Base-by-base conservation (phyloP, 2,113 vertebrate genomes). In the Callaeas wilsoni region DNA sequence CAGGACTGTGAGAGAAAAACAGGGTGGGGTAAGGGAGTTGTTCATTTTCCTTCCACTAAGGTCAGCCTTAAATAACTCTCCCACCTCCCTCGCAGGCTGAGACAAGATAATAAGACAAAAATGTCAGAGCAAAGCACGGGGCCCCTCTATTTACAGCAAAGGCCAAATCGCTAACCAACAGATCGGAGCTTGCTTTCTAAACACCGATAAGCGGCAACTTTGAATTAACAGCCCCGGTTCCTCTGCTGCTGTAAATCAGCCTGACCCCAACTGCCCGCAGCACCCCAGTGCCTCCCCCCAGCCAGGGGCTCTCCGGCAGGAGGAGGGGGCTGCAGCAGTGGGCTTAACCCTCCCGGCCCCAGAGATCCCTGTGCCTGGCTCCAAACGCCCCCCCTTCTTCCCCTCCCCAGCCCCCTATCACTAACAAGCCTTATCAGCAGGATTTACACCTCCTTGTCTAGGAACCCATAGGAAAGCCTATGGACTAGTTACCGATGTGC, bases 361-460 rank as follows among this genome's bases (percentile, higher is more conserved):
- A 7, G 96, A 82, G 93, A 94, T 95, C 69, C 47, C 60, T 71
- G 94, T 97, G 91, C 95, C 94, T 96, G 93, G 90, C 94, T 97
- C 96, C 77, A 53, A 75, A 42, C 27, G 8, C 5, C 27, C 81
- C 53, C 25, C 16, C 5, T 12, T 29, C 77, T 79, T 46, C 39
- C 42, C 69, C 63, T 86, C 70, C 84, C 52, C 68, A 93, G 77
- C 60, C 52, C 71, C 73, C 33, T 96, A 97, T 95, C 89, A 93
- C 92, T 96, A 97, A 95, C 92, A 95, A 89, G 85, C 75, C 90
- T 97, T 97, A 97, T 97, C 97, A 76, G 93, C 86, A 88, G 95
- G 96, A 97, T 97, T 97, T 97, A 96, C 96, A 97, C 96, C 94
- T 97, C 79, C 78, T 96, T 94, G 95, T 97, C 96, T 94, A 93